Base-by-base conservation (phyloP, 2,797 vertebrate genomes). In the Sebastes vulpes region DNA sequence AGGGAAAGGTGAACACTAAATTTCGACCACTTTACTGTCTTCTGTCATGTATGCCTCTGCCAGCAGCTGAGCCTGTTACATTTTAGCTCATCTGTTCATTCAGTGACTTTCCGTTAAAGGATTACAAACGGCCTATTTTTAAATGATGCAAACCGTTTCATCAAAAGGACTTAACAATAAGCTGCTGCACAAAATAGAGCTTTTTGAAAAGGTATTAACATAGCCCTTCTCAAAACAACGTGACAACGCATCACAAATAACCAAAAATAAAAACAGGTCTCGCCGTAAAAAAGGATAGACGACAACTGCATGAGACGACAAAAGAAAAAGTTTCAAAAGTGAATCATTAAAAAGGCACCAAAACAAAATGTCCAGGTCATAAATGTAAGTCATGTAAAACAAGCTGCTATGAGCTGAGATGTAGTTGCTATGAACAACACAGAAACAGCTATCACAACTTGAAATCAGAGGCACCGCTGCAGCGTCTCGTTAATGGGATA, bases 401-500 rank as follows among this genome's bases (percentile, higher is more conserved):
- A 75, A 73, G 1, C 48, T 1, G 23, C 57, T 28, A 42, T 6
- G 52, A 60, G 63, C 20, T 14, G 54, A 85, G 18, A 21, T 10
- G 4, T 6, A 64, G 31, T 46, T 72, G 58, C 63, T 59, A 11
- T 56, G 5, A 73, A 64, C 9, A 75, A 54, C 58, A 32, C 20
- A 31, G 35, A 25, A 75, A 16, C 60, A 52, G 38, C n/a, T 16
- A 29, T 31, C 66, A 4, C 29, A 53, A 72, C 60, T 1, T 65
- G 29, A 68, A 89, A 80, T 60, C 75, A 52, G 77, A 75, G 46
- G 60, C 71, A 53, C 25, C 58, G 8, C 79, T 68, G 75, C 77
- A 79, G 75, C 31, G 0, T 54, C 79, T 83, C 85, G 83, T 89
- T 92, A 92, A 84, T 32, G 25, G 54, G 23, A 60, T 58, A 78